Conservation (phyloP, 2,113 vertebrate genomes). For the Hippotragus niger region DNA sequence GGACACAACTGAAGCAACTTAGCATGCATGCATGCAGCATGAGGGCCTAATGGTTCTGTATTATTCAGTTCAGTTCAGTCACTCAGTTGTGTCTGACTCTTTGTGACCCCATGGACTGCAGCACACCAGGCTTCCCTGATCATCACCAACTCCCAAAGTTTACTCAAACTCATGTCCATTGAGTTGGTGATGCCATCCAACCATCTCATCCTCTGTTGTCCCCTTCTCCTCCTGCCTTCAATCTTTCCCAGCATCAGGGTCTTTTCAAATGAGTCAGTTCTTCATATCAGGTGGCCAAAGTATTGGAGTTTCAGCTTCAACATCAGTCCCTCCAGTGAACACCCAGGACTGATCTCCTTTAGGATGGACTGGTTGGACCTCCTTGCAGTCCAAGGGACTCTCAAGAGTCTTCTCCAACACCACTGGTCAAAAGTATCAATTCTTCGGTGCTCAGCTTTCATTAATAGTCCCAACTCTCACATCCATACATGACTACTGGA, state of each 20-base stretch:
- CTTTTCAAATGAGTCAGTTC: neutral
- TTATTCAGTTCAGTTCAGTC: neutral
- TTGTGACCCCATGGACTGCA: neutral
- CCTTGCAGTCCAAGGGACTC: neutral
- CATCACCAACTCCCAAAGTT: neutral
- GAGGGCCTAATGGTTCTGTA: fast-evolving
- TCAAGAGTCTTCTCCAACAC: neutral
- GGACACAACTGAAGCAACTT: neutral
- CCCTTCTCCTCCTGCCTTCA: neutral
- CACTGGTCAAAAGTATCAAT: neutral
- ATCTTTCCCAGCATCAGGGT: neutral
- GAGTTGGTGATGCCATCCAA: neutral
- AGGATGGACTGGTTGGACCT: neutral
- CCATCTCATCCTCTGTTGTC: neutral
- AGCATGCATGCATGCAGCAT: neutral
- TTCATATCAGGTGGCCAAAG: fast-evolving
- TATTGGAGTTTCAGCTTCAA: neutral
- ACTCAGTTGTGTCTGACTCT: neutral
- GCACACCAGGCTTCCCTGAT: fast-evolving
- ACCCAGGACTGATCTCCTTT: neutral
- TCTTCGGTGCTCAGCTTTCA: neutral
- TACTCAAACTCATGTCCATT: neutral
- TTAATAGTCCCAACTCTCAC: neutral
- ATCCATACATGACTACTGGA: neutral
- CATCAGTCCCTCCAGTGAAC: neutral